Conservation (phyloP, 2,113 vertebrate genomes). For the Illadopsis cleaveri region DNA sequence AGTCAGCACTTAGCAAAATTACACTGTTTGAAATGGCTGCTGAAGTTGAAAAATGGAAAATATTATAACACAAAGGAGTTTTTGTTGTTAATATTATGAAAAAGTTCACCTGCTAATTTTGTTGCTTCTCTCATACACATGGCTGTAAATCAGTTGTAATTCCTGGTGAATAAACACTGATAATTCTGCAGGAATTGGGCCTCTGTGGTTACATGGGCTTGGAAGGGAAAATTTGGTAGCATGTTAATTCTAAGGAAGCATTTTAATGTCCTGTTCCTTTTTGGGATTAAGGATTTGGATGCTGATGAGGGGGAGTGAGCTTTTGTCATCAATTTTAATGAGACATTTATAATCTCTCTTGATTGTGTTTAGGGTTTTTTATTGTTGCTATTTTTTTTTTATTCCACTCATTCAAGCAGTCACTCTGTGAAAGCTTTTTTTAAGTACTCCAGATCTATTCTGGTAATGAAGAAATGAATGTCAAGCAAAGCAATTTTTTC, state of each 20-base stretch:
- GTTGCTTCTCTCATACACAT: not conserved
- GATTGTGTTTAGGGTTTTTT: conserved; percentile 23
- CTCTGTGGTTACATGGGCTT: not conserved
- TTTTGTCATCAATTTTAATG: conserved; percentile 27
- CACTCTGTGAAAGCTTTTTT: conserved; percentile 23
- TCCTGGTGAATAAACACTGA: not conserved
- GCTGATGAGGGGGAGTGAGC: not conserved
- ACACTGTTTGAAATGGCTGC: not conserved
- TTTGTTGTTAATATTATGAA: not conserved
- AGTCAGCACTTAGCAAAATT: not conserved
- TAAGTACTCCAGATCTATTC: conserved; percentile 44
- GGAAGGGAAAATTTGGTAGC: not conserved
- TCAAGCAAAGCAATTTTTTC: conserved; percentile 48
- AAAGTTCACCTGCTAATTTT: not conserved
- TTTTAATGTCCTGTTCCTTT: not conserved
- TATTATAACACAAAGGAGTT: not conserved
- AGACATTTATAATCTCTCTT: conserved; percentile 20
- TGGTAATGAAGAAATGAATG: conserved; percentile 45
- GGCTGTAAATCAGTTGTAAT: not conserved
- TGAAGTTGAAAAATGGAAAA: not conserved
- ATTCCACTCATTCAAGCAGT: conserved; percentile 28
- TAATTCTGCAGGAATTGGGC: not conserved
- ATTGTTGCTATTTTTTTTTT: not conserved
- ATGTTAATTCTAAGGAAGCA: not conserved
- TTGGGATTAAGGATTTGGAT: not conserved